Percentiles rank a stretch among this genome's conserved stretches.
phyloP scores from a whole-genome alignment of 2,888 invertebrate species.

The Erebia epiphron region DNA sequence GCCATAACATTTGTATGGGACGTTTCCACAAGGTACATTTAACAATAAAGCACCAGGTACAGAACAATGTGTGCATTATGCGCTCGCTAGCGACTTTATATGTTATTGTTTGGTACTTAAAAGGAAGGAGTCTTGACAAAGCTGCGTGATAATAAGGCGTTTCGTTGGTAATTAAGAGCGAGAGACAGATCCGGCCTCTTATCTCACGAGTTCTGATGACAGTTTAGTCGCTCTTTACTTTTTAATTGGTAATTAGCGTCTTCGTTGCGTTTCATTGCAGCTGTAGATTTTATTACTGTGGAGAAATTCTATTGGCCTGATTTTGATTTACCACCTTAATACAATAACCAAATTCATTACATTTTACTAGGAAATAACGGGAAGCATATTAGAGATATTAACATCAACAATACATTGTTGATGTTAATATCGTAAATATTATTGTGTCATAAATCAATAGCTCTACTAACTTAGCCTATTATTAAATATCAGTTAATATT shows the following conservation, averaged over 20 bases:
- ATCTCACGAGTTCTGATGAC: conserved; percentile 70
- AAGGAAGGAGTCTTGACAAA: conserved; percentile 66
- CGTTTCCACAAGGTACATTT: too few relatives aligned
- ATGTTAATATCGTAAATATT: not conserved
- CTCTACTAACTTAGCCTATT: too few relatives aligned
- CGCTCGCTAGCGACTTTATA: conserved; percentile 61
- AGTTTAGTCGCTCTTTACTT: conserved; percentile 55
- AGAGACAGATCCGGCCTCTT: conserved; percentile 43
- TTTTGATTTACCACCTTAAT: not conserved
- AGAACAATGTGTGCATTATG: conserved; percentile 55
- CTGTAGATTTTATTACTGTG: conserved; percentile 14
- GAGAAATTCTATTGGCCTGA: conserved; percentile 11
- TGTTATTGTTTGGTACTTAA: conserved; percentile 69
- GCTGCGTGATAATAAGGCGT: conserved; percentile 71
- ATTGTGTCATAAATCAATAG: conserved; percentile 5
- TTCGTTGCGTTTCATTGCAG: conserved; percentile 12
- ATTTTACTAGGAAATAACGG: conserved; percentile 1
- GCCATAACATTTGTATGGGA: too few relatives aligned
- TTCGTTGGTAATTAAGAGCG: conserved; percentile 72
- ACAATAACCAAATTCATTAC: not conserved
- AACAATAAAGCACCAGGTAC: conserved; percentile 28
- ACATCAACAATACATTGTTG: not conserved
- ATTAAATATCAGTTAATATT: not conserved
- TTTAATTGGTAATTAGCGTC: conserved; percentile 47
- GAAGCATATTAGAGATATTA: conserved; percentile 5